A percentile compares a stretch with the other conserved stretches of the same genome.
Conservation (phyloP, 2,797 vertebrate species). For the Falco berigora region DNA sequence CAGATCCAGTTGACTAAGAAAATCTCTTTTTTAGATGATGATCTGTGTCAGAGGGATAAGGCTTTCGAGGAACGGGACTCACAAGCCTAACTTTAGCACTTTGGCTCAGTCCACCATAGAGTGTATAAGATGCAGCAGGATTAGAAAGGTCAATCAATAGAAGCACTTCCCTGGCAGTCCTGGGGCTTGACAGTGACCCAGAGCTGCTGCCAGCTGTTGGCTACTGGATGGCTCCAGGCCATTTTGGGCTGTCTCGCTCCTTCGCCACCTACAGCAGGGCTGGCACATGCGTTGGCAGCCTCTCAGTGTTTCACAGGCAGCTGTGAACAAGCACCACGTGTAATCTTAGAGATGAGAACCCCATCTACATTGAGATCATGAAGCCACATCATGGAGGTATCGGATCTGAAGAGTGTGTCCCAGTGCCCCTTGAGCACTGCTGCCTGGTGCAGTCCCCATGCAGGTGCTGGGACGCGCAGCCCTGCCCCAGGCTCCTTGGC, state of each 20-base stretch:
- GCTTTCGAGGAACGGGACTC: conserved; percentile 20
- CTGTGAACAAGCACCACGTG: background rate
- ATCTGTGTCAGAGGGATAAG: conserved; percentile 17
- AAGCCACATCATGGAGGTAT: background rate
- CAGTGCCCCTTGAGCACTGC: rapidly evolving
- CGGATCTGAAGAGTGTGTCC: background rate
- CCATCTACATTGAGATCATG: rapidly evolving
- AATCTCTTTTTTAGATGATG: conserved; percentile 9
- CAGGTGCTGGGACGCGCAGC: background rate
- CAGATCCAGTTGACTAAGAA: conserved; percentile 20
- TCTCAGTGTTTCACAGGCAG: background rate
- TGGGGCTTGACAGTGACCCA: background rate
- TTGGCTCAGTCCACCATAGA: background rate
- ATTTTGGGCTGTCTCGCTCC: background rate
- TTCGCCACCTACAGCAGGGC: background rate
- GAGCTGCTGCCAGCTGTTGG: conserved; percentile 13
- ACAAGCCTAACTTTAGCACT: conserved; percentile 56
- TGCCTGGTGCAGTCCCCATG: rapidly evolving
- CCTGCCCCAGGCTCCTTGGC: background rate
- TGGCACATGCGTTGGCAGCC: background rate
- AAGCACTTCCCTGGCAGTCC: background rate
- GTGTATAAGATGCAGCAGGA: background rate
- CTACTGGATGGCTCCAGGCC: background rate
- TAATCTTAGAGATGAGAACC: background rate
- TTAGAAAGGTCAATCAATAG: background rate